Evolutionary conservation across 2,888 invertebrate species (phyloP).

Genomic region (Rhogogaster chlorosoma): DNA sequence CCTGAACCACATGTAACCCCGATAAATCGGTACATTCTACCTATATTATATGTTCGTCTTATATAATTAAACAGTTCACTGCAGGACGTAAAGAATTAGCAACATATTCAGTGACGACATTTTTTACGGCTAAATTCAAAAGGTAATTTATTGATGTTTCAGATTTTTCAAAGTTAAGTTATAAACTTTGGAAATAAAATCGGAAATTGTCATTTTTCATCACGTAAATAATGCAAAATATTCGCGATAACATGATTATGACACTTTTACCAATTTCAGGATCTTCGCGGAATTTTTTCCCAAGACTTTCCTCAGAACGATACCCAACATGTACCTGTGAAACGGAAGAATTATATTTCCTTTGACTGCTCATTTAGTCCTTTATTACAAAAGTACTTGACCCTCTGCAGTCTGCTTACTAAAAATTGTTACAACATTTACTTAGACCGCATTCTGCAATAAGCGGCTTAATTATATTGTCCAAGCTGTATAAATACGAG

Average conservation of each 20-base stretch:
- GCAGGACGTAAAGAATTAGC: neutral
- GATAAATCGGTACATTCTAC: neutral
- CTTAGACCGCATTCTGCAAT: neutral
- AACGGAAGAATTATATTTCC: too few relatives aligned
- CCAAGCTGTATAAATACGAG: neutral
- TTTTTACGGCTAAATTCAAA: too few relatives aligned
- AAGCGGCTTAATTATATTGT: neutral
- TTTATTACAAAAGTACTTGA: neutral
- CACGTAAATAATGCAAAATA: neutral
- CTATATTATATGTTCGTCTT: neutral
- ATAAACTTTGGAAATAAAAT: neutral
- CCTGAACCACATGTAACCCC: conserved; percentile 2
- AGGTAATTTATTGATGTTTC: neutral
- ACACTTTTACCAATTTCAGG: neutral
- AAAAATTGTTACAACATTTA: neutral
- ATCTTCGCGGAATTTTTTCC: neutral
- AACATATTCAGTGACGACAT: neutral
- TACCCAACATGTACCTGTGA: neutral
- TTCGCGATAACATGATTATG: neutral
- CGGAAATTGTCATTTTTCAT: neutral
- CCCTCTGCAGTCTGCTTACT: too few relatives aligned
- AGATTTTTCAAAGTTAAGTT: neutral
- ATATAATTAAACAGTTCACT: neutral
- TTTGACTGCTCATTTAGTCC: neutral
- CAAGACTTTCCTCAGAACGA: neutral